These are phyloP conservation scores for Branchellion lobata DNA, from an alignment of 2,888 invertebrate genomes.

Conservation along the genomic window DNA sequence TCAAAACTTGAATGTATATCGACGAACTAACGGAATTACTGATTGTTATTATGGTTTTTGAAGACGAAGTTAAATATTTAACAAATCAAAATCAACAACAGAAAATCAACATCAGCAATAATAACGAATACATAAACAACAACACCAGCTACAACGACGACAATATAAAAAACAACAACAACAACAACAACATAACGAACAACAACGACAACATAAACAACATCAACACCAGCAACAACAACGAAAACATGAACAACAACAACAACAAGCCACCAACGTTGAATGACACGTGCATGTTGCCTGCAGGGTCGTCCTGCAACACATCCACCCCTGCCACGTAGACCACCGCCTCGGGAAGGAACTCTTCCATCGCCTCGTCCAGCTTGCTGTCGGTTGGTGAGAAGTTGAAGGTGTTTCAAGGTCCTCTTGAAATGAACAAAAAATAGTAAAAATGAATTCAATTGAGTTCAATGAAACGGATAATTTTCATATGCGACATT, in stretches of 20 bases:
- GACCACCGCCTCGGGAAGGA: slow-evolving; percentile 74
- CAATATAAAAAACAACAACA: not conserved
- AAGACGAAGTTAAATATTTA: not conserved
- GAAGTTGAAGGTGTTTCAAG: no score
- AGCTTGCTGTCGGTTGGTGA: not conserved
- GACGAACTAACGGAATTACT: not conserved
- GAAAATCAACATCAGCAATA: not conserved
- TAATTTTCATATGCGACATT: no score
- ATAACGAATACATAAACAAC: not conserved
- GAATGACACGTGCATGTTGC: slow-evolving; percentile 72
- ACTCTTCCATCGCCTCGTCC: slow-evolving; percentile 64
- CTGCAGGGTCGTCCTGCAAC: slow-evolving; percentile 76
- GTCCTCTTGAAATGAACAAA: no score
- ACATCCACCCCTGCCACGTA: slow-evolving; percentile 92
- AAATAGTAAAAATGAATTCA: no score
- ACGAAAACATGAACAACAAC: not conserved
- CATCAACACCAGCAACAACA: no score
- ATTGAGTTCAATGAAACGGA: no score
- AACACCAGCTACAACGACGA: not conserved
- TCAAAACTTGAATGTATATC: not conserved
- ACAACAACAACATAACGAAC: not conserved
- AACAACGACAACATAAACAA: not conserved
- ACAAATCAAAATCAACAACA: not conserved
- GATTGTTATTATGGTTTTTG: not conserved
- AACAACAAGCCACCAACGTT: slow-evolving; percentile 64